Base-by-base conservation (phyloP, 2,888 invertebrate species). In the Trachelus iudaicus region DNA sequence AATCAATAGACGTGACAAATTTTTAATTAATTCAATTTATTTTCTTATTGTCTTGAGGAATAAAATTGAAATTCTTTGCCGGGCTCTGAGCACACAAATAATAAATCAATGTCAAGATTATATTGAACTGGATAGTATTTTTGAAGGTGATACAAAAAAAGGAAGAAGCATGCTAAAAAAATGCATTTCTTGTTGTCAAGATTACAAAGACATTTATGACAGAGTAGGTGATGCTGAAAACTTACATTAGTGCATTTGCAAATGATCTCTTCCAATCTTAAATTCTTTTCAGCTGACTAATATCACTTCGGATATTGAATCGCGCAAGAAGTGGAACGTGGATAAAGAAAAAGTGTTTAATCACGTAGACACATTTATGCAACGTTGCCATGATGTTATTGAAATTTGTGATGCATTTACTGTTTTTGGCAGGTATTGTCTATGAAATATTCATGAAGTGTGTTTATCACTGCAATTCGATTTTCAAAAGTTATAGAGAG, bases 321-420 rank as follows among this genome's bases (percentile, higher is more conserved):
- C 77, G 11, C 77, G 90, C 80, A 81, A 89, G 82, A 90, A 91
- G 3, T 94, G 94, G 93, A 88, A 91, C 11, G 83, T 93, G n/a
- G 92, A 93, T 79, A 90, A 92, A 83, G 91, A 91, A 73, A 90
- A 91, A 69, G 92, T 94, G 75, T 94, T 94, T 85, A 92, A 93
- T 81, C 92, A 93, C 83, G 90, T 94, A 15, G 92, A 93, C 81
- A 93, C 93, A 23, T 94, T 94, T 83, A 89, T 93, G 33, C 93
- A 93, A 84, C 89, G 94, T 80, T 93, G 94, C 84, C 90, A 90
- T 77, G 94, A 94, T 86, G 87, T 94, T 15, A 88, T 93, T 34
- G 92, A 94, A 89, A 92, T 94, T 34, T 94, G 93, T 83, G 92
- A 93, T 56, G 92, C 93, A 33, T 93, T 93, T 88, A 90, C 92